Evolutionary conservation across 2,113 vertebrate species (phyloP).

Genomic region (Heteronetta atricapilla): DNA sequence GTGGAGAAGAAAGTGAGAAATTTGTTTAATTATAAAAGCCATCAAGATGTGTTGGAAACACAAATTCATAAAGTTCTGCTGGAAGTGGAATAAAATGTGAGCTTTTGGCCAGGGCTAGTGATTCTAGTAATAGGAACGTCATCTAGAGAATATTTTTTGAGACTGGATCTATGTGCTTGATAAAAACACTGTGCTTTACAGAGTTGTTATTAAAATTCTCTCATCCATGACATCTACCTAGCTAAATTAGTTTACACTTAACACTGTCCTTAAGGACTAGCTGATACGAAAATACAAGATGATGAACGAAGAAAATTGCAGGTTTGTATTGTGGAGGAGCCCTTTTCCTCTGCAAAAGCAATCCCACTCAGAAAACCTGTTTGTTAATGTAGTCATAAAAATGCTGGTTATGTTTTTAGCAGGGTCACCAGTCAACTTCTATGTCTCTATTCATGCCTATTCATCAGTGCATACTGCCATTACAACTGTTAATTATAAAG

Average conservation of each 20-base stretch:
- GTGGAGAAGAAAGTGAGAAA: neutral
- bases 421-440: neutral
- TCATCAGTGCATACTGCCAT: neutral
- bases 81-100: neutral
- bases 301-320: neutral
- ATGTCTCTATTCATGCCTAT: neutral
- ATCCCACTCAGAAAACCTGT: neutral
- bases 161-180: neutral
- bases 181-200: neutral
- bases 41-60: neutral
- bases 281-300: neutral
- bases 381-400: neutral
- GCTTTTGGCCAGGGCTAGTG: neutral
- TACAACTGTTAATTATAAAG: neutral
- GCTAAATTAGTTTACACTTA: neutral
- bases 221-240: neutral
- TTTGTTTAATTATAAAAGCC: neutral
- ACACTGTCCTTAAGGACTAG: neutral
- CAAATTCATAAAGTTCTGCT: neutral
- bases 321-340: neutral
- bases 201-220: neutral
- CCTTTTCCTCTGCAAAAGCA: neutral
- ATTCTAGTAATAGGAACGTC: neutral
- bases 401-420: neutral
- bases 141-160: neutral